Conservation (phyloP, 2,113 vertebrate genomes). For the Nibea albiflora region DNA sequence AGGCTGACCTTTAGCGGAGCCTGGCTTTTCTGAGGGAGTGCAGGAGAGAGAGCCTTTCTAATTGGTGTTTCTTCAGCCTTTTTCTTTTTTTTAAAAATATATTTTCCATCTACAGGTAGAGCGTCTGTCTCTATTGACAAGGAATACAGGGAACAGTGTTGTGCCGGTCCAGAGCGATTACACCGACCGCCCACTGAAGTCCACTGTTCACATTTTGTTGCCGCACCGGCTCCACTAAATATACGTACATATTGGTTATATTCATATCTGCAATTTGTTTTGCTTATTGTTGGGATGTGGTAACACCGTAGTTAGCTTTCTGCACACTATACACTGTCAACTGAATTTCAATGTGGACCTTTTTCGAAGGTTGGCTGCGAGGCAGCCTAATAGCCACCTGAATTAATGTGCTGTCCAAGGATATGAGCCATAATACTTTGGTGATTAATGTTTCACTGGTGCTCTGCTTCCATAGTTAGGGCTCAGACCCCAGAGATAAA, state of each 20-base stretch:
- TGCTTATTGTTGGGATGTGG: slow-evolving; percentile 56
- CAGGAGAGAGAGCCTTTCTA: slow-evolving; percentile 97
- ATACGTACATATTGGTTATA: slow-evolving; percentile 50
- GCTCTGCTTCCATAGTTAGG: slow-evolving; percentile 78
- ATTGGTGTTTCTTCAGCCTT: slow-evolving; percentile 94
- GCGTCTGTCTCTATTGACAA: slow-evolving; percentile 87
- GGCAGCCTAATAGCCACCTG: slow-evolving; percentile 82
- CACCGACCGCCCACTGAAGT: slow-evolving; percentile 53
- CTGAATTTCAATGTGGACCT: slow-evolving; percentile 79
- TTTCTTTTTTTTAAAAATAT: slow-evolving; percentile 29
- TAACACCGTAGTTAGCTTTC: slow-evolving; percentile 70
- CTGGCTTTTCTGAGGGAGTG: slow-evolving; percentile 97
- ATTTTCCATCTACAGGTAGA: slow-evolving; percentile 90
- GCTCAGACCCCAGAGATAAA: slow-evolving; percentile 80
- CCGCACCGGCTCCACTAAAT: slow-evolving; percentile 41
- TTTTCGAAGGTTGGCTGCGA: slow-evolving; percentile 75
- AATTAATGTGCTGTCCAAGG: slow-evolving; percentile 85
- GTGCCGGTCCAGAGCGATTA: slow-evolving; percentile 66
- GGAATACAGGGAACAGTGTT: slow-evolving; percentile 74
- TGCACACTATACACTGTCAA: slow-evolving; percentile 75
- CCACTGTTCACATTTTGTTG: slow-evolving; percentile 45
- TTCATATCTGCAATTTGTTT: slow-evolving; percentile 69
- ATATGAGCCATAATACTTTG: slow-evolving; percentile 84
- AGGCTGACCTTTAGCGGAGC: slow-evolving; percentile 99
- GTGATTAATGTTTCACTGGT: slow-evolving; percentile 84